These are phyloP conservation scores for Chrysolophus pictus DNA, from an alignment of 2,797 vertebrate species.

Conservation along the genomic window DNA sequence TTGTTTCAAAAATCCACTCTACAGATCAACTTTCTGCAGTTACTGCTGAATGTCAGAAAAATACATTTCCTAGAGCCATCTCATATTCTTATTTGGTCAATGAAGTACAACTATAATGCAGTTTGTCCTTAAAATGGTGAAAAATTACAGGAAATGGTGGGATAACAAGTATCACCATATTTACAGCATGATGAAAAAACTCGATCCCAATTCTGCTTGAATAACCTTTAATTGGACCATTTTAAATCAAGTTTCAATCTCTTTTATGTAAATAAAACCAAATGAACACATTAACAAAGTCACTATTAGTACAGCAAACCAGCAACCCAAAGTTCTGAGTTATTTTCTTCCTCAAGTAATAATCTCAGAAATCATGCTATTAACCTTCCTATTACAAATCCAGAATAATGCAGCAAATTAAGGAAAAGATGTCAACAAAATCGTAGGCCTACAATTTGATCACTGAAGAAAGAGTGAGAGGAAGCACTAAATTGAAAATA, in stretches of 20 bases:
- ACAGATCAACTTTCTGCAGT: not conserved
- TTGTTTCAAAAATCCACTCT: not conserved
- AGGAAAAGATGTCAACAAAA: not conserved
- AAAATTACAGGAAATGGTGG: not conserved
- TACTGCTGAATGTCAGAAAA: not conserved
- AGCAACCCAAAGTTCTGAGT: not conserved
- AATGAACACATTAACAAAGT: not conserved
- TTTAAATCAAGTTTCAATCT: not conserved
- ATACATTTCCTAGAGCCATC: not conserved
- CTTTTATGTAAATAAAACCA: not conserved
- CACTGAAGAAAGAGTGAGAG: not conserved
- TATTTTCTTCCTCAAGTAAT: not conserved
- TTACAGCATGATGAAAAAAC: not conserved
- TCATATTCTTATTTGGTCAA: not conserved
- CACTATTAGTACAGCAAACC: not conserved
- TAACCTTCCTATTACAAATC: not conserved
- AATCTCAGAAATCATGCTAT: not conserved
- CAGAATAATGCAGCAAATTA: not conserved
- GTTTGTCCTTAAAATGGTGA: not conserved
- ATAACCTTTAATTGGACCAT: not conserved
- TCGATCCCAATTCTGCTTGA: not conserved
- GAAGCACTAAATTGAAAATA: not conserved
- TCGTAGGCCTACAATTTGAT: not conserved
- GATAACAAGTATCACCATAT: not conserved
- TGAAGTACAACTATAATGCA: not conserved